A percentile compares a stretch with the other conserved stretches of the same genome.
Conservation (phyloP, 2,797 vertebrate genomes). For the Neostethus bicornis region DNA sequence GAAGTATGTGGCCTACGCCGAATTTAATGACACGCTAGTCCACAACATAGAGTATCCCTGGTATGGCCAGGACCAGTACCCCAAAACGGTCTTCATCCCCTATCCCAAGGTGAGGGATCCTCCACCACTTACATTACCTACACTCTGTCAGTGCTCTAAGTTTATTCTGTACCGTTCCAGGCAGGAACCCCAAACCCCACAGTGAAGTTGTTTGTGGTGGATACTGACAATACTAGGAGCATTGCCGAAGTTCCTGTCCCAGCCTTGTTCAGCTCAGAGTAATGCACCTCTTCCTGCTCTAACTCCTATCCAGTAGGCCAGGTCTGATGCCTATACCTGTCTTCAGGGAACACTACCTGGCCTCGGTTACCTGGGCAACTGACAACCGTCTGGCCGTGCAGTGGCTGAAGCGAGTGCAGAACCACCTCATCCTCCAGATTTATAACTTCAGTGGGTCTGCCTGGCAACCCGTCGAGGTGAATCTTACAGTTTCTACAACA, state of each 20-base stretch:
- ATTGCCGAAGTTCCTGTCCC: constrained; percentile 83
- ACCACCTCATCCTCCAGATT: constrained; percentile 84
- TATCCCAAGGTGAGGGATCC: constrained; percentile 90
- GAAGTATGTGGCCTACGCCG: constrained; percentile 87
- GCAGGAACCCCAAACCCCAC: constrained; percentile 88
- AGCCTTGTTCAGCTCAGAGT: constrained; percentile 79
- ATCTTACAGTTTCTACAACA: not conserved
- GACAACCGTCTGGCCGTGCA: constrained; percentile 88
- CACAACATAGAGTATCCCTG: constrained; percentile 91
- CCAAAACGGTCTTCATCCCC: constrained; percentile 87
- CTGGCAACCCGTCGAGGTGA: constrained; percentile 59
- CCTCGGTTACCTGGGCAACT: constrained; percentile 90
- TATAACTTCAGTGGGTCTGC: constrained; percentile 73
- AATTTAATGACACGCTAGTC: constrained; percentile 91
- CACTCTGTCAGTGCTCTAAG: not conserved
- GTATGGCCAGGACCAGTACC: constrained; percentile 91
- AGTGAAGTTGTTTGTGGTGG: constrained; percentile 87
- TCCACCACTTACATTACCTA: not conserved
- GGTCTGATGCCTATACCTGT: too few species aligned
- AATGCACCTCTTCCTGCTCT: constrained; percentile 33
- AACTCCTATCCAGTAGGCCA: too few species aligned
- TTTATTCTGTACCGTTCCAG: constrained; percentile 66
- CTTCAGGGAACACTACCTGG: constrained; percentile 94
- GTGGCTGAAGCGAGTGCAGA: constrained; percentile 91
- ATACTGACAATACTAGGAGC: constrained; percentile 63